These are phyloP conservation scores for Berghia stephanieae DNA, from an alignment of 1,140 invertebrate species.

Conservation along the genomic window DNA sequence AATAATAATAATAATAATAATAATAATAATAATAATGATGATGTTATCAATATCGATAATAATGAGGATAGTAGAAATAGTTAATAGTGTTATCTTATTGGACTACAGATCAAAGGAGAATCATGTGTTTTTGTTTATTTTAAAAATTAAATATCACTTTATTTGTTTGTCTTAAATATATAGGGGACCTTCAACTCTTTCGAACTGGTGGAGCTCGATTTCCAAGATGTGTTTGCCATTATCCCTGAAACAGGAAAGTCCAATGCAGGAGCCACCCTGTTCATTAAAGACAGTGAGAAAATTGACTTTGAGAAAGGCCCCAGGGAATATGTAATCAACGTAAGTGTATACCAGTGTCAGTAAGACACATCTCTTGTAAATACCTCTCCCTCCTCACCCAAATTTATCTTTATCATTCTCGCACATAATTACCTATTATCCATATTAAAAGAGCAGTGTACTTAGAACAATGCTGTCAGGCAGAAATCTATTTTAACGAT, in stretches of 20 bases:
- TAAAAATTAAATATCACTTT: no score
- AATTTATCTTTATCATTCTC: no score
- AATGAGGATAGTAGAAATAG: neutral
- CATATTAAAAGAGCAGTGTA: no score
- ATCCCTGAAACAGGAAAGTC: slow-evolving; percentile 38
- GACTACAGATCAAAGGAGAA: neutral
- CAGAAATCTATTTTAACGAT: no score
- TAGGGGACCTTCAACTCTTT: slow-evolving; percentile 40
- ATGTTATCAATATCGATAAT: neutral
- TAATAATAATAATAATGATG: neutral
- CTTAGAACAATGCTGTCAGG: no score
- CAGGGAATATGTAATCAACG: slow-evolving; percentile 40
- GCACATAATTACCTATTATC: no score
- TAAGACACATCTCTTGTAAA: no score
- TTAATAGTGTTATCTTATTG: neutral
- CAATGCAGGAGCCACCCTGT: slow-evolving; percentile 41
- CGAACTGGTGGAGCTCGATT: slow-evolving; percentile 32
- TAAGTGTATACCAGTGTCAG: slow-evolving; percentile 29
- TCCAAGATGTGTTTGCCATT: slow-evolving; percentile 42
- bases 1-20: neutral
- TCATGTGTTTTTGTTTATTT: neutral
- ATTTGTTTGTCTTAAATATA: neutral
- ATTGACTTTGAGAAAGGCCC: slow-evolving; percentile 52
- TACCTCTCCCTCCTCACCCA: no score
- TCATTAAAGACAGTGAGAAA: slow-evolving; percentile 37